phyloP scores from a whole-genome alignment of 1,140 invertebrate genomes.

The Drosophila sp. region DNA sequence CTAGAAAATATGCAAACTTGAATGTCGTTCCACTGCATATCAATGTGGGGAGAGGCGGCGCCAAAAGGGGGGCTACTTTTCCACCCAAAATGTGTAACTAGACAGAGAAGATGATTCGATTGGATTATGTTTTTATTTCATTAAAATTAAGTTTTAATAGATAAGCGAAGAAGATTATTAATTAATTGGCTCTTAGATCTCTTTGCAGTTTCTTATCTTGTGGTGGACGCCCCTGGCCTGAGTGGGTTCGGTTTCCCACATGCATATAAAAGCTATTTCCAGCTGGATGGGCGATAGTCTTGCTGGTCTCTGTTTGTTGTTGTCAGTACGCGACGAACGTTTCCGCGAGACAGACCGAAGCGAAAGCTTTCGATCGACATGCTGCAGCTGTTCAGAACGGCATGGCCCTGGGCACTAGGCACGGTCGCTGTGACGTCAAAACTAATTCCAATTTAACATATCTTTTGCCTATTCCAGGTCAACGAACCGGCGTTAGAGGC shows the following conservation, averaged over 20 bases:
- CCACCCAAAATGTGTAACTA: no score
- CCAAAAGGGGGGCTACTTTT: neutral
- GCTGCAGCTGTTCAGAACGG: slow-evolving; percentile 50
- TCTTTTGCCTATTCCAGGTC: slow-evolving; percentile 38
- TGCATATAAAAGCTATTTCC: slow-evolving; percentile 41
- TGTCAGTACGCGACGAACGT: slow-evolving; percentile 17
- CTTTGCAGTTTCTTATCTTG: neutral
- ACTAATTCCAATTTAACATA: neutral
- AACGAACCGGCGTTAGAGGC: slow-evolving; percentile 46
- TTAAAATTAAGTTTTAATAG: no score
- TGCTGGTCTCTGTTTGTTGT: slow-evolving; percentile 7
- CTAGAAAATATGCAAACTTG: slow-evolving; percentile 24
- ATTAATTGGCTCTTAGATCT: neutral
- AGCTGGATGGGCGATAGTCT: neutral
- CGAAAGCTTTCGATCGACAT: slow-evolving; percentile 35
- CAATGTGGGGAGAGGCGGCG: neutral
- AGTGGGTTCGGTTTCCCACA: neutral
- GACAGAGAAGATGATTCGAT: no score
- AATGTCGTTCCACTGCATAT: slow-evolving; percentile 4
- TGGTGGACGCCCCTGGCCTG: neutral
- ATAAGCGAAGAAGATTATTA: neutral
- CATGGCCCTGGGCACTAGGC: slow-evolving; percentile 34
- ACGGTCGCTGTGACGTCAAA: neutral
- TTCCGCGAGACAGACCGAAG: slow-evolving; percentile 21
- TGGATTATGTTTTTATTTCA: no score